Evolutionary conservation across 2,797 vertebrate genomes (phyloP).

Genomic region (Miichthys miiuy): DNA sequence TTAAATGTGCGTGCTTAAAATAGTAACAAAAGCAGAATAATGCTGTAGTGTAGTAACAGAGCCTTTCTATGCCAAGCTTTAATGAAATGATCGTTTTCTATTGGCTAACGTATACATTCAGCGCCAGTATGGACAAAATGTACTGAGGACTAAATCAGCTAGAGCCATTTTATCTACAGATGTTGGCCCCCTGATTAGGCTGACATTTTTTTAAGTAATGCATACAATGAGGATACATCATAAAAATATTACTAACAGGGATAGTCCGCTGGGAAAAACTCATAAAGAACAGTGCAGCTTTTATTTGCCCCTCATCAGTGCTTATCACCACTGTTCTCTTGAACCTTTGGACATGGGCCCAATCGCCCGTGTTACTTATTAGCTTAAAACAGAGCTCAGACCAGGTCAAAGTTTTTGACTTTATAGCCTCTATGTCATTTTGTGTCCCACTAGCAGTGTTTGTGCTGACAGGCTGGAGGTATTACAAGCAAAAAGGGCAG

Average conservation of each 20-base stretch:
- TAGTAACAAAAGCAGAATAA: constrained; percentile 77
- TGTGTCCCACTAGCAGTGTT: neutral
- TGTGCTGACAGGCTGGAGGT: neutral
- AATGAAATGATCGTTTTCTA: neutral
- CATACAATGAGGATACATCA: neutral
- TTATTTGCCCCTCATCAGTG: constrained; percentile 36
- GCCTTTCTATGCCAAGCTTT: constrained; percentile 10
- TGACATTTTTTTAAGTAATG: neutral
- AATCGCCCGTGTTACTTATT: constrained; percentile 76
- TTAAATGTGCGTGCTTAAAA: constrained; percentile 61
- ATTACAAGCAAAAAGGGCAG: neutral
- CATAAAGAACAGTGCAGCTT: neutral
- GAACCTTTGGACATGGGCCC: constrained; percentile 66
- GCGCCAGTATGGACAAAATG: neutral
- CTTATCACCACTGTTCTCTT: constrained; percentile 54
- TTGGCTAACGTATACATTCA: neutral
- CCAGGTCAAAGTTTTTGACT: constrained; percentile 61
- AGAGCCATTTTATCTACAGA: neutral
- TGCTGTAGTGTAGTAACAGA: constrained; percentile 61
- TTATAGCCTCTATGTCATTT: constrained; percentile 2
- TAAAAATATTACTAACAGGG: neutral
- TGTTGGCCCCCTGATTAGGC: neutral
- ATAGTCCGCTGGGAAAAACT: neutral
- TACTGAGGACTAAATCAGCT: neutral
- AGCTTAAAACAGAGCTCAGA: constrained; percentile 56